Evolutionary conservation across 2,888 invertebrate species (phyloP), one percentile per base, ranked within the genome.

Genomic region (Microctonus hyperodae): DNA sequence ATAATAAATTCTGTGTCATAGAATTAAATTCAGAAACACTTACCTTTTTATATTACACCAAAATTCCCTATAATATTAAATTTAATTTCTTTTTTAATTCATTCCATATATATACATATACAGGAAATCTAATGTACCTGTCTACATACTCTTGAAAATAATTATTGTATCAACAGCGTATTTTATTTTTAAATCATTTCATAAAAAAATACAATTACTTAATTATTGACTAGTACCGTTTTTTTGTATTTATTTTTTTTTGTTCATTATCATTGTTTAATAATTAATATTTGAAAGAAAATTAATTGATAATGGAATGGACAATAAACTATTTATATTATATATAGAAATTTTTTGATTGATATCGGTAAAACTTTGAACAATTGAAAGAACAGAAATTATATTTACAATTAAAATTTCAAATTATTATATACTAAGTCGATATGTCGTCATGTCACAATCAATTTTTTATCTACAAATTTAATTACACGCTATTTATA

Each of bases 1-100:
- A 78, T 77, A 82, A 81, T 79, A 80, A 79, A 80, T 76, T 81
- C 74, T 81, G 79, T 82, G 81, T 82, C 78, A 81, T 79, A 79
- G 71, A 67, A 67, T 44, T n/a, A 35, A 48, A 20, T 40, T 20
- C 10, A 50, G 0, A 56, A 68, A 64, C 50, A 58, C 67, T 62
- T 58, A 65, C 56, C 63, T 33, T 33, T n/a, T n/a, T n/a, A n/a
- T 50, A 6, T 53, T 33, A 28, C 11, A 53, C 16, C 53, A 25
- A 11, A 9, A 53, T 6, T 33, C 31, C 28, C 10, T 10, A 28
- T 28, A 51, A 22, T 23, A 23, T 51, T 40, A 44, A 56, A 23
- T 58, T 28, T 58, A 44, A 61, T 11, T 33, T 28, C 7, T 7
- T 5, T 44, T 44, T 7, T n/a, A n/a, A n/a, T 1, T 44, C 16